Percentiles rank a stretch among this genome's conserved stretches.
phyloP scores from a whole-genome alignment of 2,888 invertebrate genomes.

The Tetragonula carbonaria region DNA sequence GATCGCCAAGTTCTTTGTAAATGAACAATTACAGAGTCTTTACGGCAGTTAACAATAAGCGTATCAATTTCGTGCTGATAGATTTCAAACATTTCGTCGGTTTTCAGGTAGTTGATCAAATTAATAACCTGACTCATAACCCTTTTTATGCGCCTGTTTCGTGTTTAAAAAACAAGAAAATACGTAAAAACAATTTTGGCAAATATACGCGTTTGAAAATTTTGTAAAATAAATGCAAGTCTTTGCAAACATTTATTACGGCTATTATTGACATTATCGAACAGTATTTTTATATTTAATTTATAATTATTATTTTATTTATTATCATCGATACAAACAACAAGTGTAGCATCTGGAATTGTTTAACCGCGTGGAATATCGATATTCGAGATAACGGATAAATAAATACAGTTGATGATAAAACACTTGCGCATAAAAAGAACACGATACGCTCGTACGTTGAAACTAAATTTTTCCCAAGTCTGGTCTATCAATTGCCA shows the following conservation, averaged over 20 bases:
- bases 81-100: not conserved
- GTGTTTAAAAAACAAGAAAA: not conserved
- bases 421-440: conserved; percentile 19
- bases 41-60: conserved; percentile 34
- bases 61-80: not conserved
- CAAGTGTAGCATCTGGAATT: not conserved
- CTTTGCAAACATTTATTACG: not conserved
- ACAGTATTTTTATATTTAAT: not conserved
- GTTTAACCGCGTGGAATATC: not conserved
- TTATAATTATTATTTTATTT: not conserved
- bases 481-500: conserved; percentile 51
- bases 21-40: not conserved
- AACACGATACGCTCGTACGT: not conserved
- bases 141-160: conserved; percentile 14
- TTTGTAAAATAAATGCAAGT: not conserved
- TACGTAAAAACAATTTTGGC: not conserved
- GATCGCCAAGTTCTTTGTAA: not conserved
- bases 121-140: conserved; percentile 4
- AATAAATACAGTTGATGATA: not conserved
- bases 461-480: conserved; percentile 15
- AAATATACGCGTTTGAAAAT: not conserved
- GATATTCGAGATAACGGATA: not conserved
- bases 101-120: conserved; percentile 13
- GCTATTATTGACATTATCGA: not conserved
- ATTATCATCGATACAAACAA: not conserved